phyloP scores from a whole-genome alignment of 2,888 invertebrate genomes.

The Petrolisthes manimaculis region DNA sequence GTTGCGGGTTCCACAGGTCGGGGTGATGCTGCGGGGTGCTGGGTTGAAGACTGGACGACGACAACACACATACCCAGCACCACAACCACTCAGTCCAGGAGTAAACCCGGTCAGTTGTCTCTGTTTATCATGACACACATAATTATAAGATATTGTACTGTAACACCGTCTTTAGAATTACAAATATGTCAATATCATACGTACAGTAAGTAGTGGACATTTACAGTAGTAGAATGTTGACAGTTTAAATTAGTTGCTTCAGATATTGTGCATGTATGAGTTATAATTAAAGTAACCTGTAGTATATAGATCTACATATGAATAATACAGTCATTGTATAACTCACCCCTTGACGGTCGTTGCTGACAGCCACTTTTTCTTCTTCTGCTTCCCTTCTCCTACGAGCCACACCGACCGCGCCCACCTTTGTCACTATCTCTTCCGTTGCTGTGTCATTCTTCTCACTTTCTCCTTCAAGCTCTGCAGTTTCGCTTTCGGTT shows the following conservation, averaged over 20 bases:
- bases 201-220: no score
- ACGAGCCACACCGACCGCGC: not conserved
- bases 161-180: no score
- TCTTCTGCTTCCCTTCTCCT: conserved; percentile 21
- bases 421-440: not conserved
- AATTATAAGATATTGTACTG: not conserved
- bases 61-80: conserved; percentile 66
- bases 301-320: not conserved
- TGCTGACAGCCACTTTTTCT: not conserved
- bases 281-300: no score
- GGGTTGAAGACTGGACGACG: conserved; percentile 57
- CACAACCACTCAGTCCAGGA: conserved; percentile 52
- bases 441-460: not conserved
- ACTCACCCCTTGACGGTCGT: conserved; percentile 44
- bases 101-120: conserved; percentile 62
- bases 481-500: not conserved
- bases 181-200: no score
- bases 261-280: no score
- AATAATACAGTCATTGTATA: not conserved
- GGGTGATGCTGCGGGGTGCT: not conserved
- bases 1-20: conserved; percentile 82
- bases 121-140: not conserved
- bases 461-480: not conserved
- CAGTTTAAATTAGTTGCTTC: no score
- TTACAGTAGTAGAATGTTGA: no score